phyloP scores from a whole-genome alignment of 2,888 invertebrate species.

The Eupithecia pulchellata region DNA sequence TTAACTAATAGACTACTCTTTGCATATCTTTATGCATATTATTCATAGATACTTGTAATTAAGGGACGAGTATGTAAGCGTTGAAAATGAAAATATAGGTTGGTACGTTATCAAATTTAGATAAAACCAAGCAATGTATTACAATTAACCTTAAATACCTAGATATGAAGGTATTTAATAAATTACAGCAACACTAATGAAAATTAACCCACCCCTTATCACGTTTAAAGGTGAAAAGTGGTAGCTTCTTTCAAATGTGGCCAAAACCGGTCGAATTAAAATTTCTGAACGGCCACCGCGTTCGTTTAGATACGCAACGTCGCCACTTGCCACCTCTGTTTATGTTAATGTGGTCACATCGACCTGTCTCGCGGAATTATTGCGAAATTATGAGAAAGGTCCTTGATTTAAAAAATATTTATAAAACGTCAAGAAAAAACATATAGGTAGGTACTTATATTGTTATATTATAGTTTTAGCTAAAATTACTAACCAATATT shows the following conservation, averaged over 20 bases:
- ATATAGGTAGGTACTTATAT: no score
- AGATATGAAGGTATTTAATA: neutral
- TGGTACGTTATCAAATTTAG: neutral
- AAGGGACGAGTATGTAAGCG: neutral
- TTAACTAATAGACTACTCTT: no score
- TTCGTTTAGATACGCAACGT: constrained; percentile 29
- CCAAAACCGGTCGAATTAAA: constrained; percentile 39
- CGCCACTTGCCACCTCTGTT: constrained; percentile 13
- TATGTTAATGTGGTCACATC: constrained; percentile 5
- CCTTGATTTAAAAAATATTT: neutral
- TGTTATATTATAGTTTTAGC: no score
- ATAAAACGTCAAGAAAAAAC: neutral
- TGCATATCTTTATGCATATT: neutral
- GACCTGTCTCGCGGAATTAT: constrained; percentile 1
- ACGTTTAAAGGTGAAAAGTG: constrained; percentile 21
- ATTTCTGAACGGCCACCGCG: constrained; percentile 33
- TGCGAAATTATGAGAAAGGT: neutral
- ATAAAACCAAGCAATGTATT: neutral
- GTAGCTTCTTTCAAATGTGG: constrained; percentile 16
- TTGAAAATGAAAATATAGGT: neutral
- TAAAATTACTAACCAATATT: neutral
- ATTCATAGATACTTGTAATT: neutral
- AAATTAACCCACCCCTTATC: constrained; percentile 11
- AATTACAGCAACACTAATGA: neutral
- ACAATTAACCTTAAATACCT: neutral